Percentiles rank a stretch among this genome's conserved stretches.
These are phyloP conservation scores for Microcaecilia unicolor DNA, from an alignment of 2,797 vertebrate genomes.

Conservation along the genomic window DNA sequence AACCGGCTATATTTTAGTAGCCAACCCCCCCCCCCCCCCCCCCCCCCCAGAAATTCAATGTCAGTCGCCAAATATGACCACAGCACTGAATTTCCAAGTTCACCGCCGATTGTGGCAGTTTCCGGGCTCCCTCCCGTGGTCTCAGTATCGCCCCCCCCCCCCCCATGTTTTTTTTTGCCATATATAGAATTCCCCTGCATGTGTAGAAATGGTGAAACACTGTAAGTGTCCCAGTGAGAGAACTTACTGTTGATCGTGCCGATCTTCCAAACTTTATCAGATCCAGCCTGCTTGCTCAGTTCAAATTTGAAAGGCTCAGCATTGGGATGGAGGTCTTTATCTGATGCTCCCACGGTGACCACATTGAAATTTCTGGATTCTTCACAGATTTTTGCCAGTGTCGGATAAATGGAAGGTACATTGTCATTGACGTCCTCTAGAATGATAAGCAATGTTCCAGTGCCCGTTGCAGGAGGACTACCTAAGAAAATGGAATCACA, in stretches of 20 bases:
- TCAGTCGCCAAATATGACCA: no score
- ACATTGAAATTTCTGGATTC: constrained; percentile 80
- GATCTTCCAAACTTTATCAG: constrained; percentile 88
- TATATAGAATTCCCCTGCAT: no score
- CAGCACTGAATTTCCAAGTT: no score
- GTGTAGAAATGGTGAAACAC: no score
- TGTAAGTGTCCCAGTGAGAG: no score
- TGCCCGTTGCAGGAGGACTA: constrained; percentile 82
- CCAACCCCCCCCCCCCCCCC: no score
- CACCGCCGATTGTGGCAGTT: no score
- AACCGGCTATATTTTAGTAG: no score
- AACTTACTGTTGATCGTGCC: constrained; percentile 87
- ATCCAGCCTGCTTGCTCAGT: constrained; percentile 74
- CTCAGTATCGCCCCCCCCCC: no score
- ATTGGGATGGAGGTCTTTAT: constrained; percentile 85
- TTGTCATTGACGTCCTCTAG: constrained; percentile 93
- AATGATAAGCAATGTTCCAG: constrained; percentile 78
- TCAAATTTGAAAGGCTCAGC: constrained; percentile 90
- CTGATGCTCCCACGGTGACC: constrained; percentile 74
- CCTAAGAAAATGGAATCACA: constrained; percentile 44
- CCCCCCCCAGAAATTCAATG: no score
- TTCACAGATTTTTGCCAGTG: constrained; percentile 79
- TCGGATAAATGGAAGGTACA: constrained; percentile 76
- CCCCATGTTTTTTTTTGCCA: no score
- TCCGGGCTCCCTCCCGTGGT: no score